Evolutionary conservation across 2,888 invertebrate genomes (phyloP).

Genomic region (Holacanthella duospinosa): DNA sequence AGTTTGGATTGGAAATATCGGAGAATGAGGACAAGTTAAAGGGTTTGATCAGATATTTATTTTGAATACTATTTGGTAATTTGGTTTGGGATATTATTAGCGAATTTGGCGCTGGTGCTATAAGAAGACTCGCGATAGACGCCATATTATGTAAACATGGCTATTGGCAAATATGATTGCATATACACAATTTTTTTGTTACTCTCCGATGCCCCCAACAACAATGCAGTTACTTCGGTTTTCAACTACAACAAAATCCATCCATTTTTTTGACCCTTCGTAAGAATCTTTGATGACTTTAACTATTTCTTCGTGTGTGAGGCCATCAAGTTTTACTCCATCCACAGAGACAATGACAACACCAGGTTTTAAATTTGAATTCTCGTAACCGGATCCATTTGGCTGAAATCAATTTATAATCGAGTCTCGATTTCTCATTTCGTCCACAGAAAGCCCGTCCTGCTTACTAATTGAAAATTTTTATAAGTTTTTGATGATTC

Average conservation of each 20-base stretch:
- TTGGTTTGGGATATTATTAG: too few species aligned
- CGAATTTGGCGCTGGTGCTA: too few species aligned
- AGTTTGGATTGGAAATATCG: too few species aligned
- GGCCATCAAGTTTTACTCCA: conserved; percentile 56
- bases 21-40: too few species aligned
- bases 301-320: conserved; percentile 83
- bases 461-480: not conserved
- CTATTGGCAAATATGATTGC: too few species aligned
- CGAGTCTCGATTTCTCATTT: too few species aligned
- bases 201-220: not conserved
- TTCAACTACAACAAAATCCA: conserved; percentile 87
- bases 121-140: too few species aligned
- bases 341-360: conserved; percentile 88
- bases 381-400: conserved; percentile 77
- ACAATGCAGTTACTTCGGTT: conserved; percentile 50
- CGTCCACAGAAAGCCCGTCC: not conserved
- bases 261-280: conserved; percentile 72
- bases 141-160: too few species aligned
- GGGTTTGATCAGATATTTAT: too few species aligned
- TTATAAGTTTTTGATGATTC: too few species aligned
- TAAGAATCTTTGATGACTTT: conserved; percentile 86
- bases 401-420: conserved; percentile 51
- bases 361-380: conserved; percentile 84
- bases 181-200: too few species aligned
- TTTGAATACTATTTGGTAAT: too few species aligned